A percentile compares a stretch with the other conserved stretches of the same genome.
These are phyloP conservation scores for Halyomorpha halys DNA, from an alignment of 1,140 invertebrate species.

Conservation along the genomic window DNA sequence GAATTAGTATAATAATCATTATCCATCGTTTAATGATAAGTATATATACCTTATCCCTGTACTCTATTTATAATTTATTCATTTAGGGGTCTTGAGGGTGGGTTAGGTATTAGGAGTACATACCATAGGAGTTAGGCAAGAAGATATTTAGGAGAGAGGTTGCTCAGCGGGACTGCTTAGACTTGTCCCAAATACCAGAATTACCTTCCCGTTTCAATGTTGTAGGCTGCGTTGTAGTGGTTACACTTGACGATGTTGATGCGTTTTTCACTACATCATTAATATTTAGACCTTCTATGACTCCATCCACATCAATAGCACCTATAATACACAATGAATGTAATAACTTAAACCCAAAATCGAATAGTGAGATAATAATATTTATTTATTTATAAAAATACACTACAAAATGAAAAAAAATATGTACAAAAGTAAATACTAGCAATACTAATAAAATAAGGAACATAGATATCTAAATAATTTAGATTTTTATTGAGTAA, in stretches of 20 bases:
- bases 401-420: too few relatives aligned
- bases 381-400: too few relatives aligned
- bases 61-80: constrained; percentile 5
- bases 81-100: constrained; percentile 16
- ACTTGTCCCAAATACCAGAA: constrained; percentile 36
- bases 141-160: constrained; percentile 88
- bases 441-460: too few relatives aligned
- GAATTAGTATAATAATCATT: too few relatives aligned
- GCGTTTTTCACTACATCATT: constrained; percentile 10
- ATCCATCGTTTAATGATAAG: not conserved
- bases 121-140: constrained; percentile 88
- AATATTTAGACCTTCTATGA: constrained; percentile 25
- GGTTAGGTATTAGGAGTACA: constrained; percentile 35
- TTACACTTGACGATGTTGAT: not conserved
- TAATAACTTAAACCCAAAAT: too few relatives aligned
- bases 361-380: too few relatives aligned
- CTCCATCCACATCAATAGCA: constrained; percentile 45
- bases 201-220: constrained; percentile 45
- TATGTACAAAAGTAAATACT: too few relatives aligned
- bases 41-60: not conserved
- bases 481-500: too few relatives aligned
- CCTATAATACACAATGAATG: constrained; percentile 35
- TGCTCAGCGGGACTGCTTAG: constrained; percentile 78
- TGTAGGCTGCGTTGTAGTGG: constrained; percentile 27
- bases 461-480: too few relatives aligned